A percentile compares a stretch with the other conserved stretches of the same genome.
Evolutionary conservation across 2,888 invertebrate species (phyloP).

Genomic region (Brassicogethes aeneus): DNA sequence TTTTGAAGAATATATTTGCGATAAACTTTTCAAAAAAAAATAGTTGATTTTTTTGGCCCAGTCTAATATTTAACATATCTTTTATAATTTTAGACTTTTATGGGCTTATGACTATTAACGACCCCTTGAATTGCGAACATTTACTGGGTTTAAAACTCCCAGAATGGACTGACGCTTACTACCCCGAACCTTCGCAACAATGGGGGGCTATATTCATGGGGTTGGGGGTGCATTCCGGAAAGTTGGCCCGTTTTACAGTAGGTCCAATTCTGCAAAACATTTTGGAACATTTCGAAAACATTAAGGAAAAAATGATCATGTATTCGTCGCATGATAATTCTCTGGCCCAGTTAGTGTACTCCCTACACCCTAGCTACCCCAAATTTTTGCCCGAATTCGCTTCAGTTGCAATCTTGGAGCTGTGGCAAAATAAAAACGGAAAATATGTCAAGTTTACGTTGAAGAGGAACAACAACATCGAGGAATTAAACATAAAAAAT

Average conservation of each 20-base stretch:
- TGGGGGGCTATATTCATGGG: not conserved
- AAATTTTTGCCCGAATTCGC: not conserved
- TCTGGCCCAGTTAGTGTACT: not conserved
- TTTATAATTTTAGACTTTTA: not conserved
- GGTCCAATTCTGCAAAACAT: not conserved
- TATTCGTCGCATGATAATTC: not conserved
- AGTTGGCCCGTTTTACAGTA: not conserved
- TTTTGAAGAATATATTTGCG: no score
- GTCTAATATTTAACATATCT: not conserved
- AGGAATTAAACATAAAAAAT: not conserved
- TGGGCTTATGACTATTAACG: not conserved
- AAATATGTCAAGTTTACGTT: not conserved
- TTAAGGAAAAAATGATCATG: not conserved
- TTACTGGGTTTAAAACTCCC: not conserved
- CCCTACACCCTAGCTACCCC: not conserved
- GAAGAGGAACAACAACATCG: not conserved
- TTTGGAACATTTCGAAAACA: not conserved
- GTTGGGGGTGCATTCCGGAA: not conserved
- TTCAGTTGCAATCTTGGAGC: not conserved
- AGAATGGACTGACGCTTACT: not conserved
- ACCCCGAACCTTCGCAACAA: not conserved
- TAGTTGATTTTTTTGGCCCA: no score
- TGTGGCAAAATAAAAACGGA: not conserved
- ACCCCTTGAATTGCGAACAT: not conserved
- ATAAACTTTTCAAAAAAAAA: no score